phyloP scores from a whole-genome alignment of 2,797 vertebrate genomes.

The Sorex maritimensis region DNA sequence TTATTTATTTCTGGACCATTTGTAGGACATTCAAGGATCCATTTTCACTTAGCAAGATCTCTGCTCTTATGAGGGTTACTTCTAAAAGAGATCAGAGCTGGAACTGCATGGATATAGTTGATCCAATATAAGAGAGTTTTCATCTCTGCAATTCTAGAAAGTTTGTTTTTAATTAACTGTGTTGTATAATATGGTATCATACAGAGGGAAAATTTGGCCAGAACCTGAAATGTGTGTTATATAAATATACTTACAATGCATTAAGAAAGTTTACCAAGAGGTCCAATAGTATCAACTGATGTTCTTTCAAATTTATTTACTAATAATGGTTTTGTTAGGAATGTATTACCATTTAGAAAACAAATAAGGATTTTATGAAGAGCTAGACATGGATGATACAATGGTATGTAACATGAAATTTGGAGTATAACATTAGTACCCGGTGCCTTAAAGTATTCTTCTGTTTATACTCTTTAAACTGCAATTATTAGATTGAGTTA shows the following conservation, averaged over 20 bases:
- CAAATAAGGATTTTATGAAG: background rate
- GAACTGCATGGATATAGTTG: background rate
- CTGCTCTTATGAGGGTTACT: background rate
- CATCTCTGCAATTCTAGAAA: background rate
- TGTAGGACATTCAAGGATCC: background rate
- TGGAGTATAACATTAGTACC: too few relatives aligned
- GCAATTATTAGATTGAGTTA: background rate
- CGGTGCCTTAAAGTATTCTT: too few relatives aligned
- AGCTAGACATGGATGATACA: background rate
- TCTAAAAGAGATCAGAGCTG: background rate
- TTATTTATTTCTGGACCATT: slow-evolving; percentile 17
- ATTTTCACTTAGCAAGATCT: background rate
- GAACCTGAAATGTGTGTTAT: background rate
- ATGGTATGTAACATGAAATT: background rate
- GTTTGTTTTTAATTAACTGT: background rate
- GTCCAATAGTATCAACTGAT: background rate
- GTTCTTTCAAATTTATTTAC: slow-evolving; percentile 32
- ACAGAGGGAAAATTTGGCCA: background rate
- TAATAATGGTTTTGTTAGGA: background rate
- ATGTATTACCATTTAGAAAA: slow-evolving; percentile 37
- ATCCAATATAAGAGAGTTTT: background rate
- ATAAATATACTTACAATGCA: background rate
- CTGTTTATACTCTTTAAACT: background rate
- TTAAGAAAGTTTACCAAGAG: too few relatives aligned
- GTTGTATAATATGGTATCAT: background rate